Percentiles rank a stretch among this genome's conserved stretches.
These are phyloP conservation scores for Drosophila limbata DNA, from an alignment of 2,888 invertebrate species.

Conservation along the genomic window DNA sequence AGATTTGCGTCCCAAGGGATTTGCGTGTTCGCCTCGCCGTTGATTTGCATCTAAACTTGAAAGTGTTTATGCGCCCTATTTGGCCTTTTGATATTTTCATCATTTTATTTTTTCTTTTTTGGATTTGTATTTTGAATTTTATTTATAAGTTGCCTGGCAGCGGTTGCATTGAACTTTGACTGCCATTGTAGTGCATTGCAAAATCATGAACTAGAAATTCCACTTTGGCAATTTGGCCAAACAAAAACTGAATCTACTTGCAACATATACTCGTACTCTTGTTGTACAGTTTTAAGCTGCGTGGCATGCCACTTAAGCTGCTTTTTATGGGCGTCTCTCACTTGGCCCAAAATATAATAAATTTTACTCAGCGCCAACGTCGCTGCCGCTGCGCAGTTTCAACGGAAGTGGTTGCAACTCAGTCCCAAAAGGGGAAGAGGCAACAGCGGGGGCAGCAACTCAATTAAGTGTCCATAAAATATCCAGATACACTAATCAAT, in stretches of 20 bases:
- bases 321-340: constrained; percentile 70
- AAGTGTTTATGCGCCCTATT: constrained; percentile 63
- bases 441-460: constrained; percentile 58
- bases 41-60: constrained; percentile 66
- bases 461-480: constrained; percentile 80
- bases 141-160: constrained; percentile 31
- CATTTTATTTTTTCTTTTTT: constrained; percentile 8
- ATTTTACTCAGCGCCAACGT: constrained; percentile 73
- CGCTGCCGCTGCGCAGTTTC: constrained; percentile 44
- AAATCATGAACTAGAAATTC: constrained; percentile 72
- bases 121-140: constrained; percentile 12
- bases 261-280: constrained; percentile 14
- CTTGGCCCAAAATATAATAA: constrained; percentile 73
- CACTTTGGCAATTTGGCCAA: constrained; percentile 58
- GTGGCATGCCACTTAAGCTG: constrained; percentile 70
- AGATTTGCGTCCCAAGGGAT: constrained; percentile 52
- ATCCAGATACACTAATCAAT: constrained; percentile 79
- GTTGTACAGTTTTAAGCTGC: constrained; percentile 57
- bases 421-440: constrained; percentile 7
- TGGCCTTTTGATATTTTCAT: constrained; percentile 57
- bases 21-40: constrained; percentile 42
- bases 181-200: constrained; percentile 47
- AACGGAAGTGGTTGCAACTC: constrained; percentile 53
- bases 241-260: constrained; percentile 21
- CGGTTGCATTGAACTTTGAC: constrained; percentile 67